These are phyloP conservation scores for Petrosia ficiformis DNA, from an alignment of 37 sponge, comb jelly and placozoan species.

Conservation along the genomic window DNA sequence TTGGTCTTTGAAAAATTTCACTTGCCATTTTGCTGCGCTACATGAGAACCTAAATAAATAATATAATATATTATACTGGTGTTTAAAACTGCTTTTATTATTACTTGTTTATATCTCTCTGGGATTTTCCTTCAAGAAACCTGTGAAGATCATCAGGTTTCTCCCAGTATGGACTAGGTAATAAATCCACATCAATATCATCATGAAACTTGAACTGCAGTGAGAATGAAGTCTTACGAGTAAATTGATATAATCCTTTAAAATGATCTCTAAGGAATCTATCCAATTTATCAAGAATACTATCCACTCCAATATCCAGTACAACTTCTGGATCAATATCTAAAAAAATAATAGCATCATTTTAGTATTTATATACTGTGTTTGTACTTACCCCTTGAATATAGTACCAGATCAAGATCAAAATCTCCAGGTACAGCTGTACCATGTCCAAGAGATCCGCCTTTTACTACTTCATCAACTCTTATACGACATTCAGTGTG, in stretches of 20 bases:
- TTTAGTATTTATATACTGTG: neutral
- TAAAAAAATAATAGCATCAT: slow-evolving; percentile 8
- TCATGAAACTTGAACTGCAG: slow-evolving; percentile 19
- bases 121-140: slow-evolving; percentile 23
- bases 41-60: slow-evolving; percentile 36
- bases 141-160: slow-evolving; percentile 6
- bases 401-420: slow-evolving; percentile 34
- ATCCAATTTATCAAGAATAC: slow-evolving; percentile 31
- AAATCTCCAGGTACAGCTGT: slow-evolving; percentile 37
- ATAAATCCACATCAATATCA: slow-evolving; percentile 50
- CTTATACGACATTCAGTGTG: slow-evolving; percentile 4
- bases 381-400: slow-evolving; percentile 24
- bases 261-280: slow-evolving; percentile 6
- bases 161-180: slow-evolving; percentile 46
- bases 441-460: slow-evolving; percentile 38
- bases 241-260: neutral
- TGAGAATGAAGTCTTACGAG: slow-evolving; percentile 1
- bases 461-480: slow-evolving; percentile 16
- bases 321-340: slow-evolving; percentile 29
- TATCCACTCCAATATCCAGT: slow-evolving; percentile 9
- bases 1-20: slow-evolving; percentile 40
- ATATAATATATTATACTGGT: neutral
- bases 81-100: neutral
- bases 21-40: slow-evolving; percentile 57
- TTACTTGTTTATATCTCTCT: slow-evolving; percentile 10